phyloP scores from a whole-genome alignment of 2,113 vertebrate species.

The Coturnix japonica region DNA sequence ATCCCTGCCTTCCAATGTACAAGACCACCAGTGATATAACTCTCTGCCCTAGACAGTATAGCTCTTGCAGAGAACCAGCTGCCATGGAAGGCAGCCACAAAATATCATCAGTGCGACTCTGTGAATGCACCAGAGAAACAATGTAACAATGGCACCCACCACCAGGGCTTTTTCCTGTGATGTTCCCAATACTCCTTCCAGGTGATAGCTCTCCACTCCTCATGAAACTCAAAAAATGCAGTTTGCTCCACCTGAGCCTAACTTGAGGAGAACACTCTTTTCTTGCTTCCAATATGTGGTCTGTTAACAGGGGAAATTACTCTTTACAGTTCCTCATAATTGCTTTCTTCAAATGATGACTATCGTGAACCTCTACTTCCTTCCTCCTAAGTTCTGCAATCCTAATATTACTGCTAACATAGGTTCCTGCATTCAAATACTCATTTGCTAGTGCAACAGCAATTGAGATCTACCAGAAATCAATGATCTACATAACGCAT shows the following conservation, averaged over 20 bases:
- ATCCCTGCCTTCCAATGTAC: neutral
- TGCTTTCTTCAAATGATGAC: neutral
- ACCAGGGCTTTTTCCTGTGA: neutral
- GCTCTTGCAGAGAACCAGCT: constrained; percentile 26
- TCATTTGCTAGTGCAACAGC: neutral
- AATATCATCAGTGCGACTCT: neutral
- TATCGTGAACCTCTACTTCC: neutral
- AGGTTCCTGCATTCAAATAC: neutral
- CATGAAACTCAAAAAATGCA: neutral
- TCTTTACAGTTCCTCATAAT: neutral
- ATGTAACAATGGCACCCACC: neutral
- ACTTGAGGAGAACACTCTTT: neutral
- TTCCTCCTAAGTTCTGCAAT: neutral
- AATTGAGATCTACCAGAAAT: neutral
- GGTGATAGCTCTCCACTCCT: neutral
- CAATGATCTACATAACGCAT: neutral
- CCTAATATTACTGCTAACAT: neutral
- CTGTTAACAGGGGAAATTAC: neutral
- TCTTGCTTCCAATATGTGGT: neutral
- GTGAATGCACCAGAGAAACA: neutral
- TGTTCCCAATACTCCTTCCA: neutral
- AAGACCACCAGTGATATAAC: neutral
- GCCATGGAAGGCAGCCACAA: neutral
- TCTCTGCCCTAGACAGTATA: neutral
- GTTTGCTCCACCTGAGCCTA: neutral